These are phyloP conservation scores for Teleogryllus occipitalis DNA, from an alignment of 1,140 invertebrate species.

Conservation along the genomic window DNA sequence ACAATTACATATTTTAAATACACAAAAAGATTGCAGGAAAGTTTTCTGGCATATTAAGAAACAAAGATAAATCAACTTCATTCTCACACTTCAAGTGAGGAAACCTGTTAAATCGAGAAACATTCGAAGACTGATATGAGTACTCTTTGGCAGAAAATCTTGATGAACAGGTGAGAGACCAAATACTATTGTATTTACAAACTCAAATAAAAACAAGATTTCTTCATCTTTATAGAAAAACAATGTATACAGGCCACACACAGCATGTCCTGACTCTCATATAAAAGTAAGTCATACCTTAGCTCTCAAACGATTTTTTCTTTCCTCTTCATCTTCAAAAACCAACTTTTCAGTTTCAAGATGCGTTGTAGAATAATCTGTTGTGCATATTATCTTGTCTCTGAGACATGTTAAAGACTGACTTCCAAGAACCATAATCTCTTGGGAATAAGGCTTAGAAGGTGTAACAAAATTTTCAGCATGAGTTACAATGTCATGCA, in stretches of 20 bases:
- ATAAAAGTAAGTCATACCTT: constrained; percentile 14
- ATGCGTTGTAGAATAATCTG: constrained; percentile 50
- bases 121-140: neutral
- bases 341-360: constrained; percentile 37
- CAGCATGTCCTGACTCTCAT: neutral
- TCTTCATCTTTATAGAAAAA: neutral
- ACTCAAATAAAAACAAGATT: constrained; percentile 11
- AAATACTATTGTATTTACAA: neutral
- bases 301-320: neutral
- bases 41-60: neutral
- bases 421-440: constrained; percentile 50
- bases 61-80: neutral
- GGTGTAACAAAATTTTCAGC: neutral
- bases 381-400: constrained; percentile 57
- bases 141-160: neutral
- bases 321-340: constrained; percentile 36
- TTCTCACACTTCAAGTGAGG: neutral
- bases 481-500: too few species aligned
- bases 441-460: constrained; percentile 30
- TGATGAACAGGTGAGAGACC: neutral
- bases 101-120: neutral
- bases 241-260: neutral
- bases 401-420: constrained; percentile 54
- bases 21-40: neutral
- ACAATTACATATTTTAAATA: neutral